Evolutionary conservation across 1,140 invertebrate genomes (phyloP).

Genomic region (Nephotettix cincticeps): DNA sequence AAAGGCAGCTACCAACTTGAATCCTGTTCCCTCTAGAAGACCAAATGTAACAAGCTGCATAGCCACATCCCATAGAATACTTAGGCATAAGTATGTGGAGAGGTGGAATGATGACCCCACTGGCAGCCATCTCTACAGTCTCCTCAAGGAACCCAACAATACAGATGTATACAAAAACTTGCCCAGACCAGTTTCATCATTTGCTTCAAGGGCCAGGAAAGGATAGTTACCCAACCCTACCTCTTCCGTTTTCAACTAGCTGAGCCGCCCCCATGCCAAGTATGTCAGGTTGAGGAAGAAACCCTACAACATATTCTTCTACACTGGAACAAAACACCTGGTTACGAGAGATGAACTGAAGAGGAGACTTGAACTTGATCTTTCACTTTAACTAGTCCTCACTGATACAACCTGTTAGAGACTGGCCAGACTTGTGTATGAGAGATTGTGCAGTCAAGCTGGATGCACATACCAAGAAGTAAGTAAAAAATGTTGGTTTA

Average conservation of each 20-base stretch:
- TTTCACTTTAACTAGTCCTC: neutral
- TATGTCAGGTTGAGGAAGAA: neutral
- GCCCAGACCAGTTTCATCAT: neutral
- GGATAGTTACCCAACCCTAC: no score
- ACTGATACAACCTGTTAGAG: neutral
- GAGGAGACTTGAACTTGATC: neutral
- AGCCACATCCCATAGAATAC: neutral
- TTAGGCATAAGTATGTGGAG: neutral
- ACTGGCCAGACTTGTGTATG: neutral
- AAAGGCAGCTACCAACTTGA: neutral
- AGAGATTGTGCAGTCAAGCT: slow-evolving; percentile 1
- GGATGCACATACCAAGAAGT: slow-evolving; percentile 12
- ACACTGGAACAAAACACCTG: neutral
- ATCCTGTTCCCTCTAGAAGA: no score
- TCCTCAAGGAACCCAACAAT: neutral
- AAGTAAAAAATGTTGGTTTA: no score
- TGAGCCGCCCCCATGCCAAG: no score
- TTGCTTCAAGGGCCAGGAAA: neutral
- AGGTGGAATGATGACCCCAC: neutral
- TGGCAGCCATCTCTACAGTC: neutral
- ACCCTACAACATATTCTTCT: neutral
- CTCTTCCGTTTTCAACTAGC: no score
- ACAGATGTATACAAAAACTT: neutral
- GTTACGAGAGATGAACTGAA: neutral
- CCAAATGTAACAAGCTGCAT: neutral